Conservation (phyloP, 92 coral and sea anemone genomes). For the Plumapathes pennacea region DNA sequence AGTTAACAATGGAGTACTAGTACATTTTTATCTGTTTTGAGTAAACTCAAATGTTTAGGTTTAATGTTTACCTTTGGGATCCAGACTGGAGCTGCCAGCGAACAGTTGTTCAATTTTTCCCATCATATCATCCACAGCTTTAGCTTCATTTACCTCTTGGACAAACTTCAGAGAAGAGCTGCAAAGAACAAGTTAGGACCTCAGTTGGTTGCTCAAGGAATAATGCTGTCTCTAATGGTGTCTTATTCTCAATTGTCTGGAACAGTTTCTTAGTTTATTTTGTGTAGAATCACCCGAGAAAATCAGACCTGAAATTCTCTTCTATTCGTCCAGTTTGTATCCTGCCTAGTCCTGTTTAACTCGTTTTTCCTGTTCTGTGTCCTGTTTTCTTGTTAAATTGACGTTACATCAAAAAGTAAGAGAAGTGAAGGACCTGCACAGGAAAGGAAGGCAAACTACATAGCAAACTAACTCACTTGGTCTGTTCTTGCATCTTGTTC, state of each 20-base stretch:
- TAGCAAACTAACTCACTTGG: slow-evolving; percentile 58
- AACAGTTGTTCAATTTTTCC: slow-evolving; percentile 86
- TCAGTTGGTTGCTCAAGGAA: too few species aligned
- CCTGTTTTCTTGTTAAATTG: not conserved
- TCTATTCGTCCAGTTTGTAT: not conserved
- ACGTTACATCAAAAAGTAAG: not conserved
- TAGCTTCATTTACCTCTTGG: slow-evolving; percentile 92
- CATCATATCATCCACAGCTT: slow-evolving; percentile 89
- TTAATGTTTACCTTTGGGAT: too few species aligned
- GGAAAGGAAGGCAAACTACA: not conserved
- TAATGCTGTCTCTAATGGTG: too few species aligned
- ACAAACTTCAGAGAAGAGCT: slow-evolving; percentile 94
- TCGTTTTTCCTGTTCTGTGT: not conserved
- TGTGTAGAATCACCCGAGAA: not conserved
- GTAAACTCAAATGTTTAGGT: too few species aligned
- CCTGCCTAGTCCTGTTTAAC: not conserved
- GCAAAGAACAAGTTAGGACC: not conserved
- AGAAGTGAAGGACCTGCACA: too few species aligned
- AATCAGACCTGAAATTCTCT: not conserved
- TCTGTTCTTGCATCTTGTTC: slow-evolving; percentile 92
- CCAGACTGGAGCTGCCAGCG: slow-evolving; percentile 27
- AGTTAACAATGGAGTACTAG: too few species aligned
- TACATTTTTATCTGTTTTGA: too few species aligned
- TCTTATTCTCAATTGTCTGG: too few species aligned
- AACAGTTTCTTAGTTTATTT: too few species aligned